Evolutionary conservation across 2,888 invertebrate species (phyloP), one percentile per base, ranked within the genome.

Genomic region (Drosophila phalerata): DNA sequence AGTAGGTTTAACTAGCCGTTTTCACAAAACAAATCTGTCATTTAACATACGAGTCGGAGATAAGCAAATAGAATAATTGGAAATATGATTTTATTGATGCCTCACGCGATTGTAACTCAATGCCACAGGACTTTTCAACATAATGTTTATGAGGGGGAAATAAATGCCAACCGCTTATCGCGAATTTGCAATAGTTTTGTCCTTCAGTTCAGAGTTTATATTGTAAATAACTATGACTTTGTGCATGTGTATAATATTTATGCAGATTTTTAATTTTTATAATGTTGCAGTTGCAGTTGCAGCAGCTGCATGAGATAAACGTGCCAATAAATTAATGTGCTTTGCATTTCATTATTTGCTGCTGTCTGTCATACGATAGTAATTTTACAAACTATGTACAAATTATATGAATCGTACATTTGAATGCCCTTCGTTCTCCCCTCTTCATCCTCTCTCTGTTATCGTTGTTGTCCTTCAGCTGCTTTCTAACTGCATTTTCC

Each of bases 241-340:
- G 15, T 47, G 43, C 22, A 19, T 19, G 28, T 5, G 22, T 10
- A 30, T n/a, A 30, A 51, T 70, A 75, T 78, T 69, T 87, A 84
- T 89, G 85, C 82, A 78, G 67, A 87, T 85, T 81, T 77, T 66
- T 63, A 43, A 56, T 37, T 58, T 77, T 63, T 57, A 72, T 56
- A 77, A 62, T 77, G 62, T 62, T 67, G 60, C 71, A 71, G 40
- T 62, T 67, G 60, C 71, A 71, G 40, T 25, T 42, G 57, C 52
- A 62, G 58, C 63, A 68, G 65, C 72, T 66, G 66, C 65, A 69
- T 28, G 63, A 79, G 85, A 85, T 85, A 85, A 89, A 89, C 89
- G 81, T 70, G 76, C 56, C 81, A 76, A 89, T 85, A 85, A 85
- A 89, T 89, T 80, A 85, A 76, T 85, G 61, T 69, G 83, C 74